Evolutionary conservation across 2,888 invertebrate species (phyloP).

Genomic region (Cephus spinipes): DNA sequence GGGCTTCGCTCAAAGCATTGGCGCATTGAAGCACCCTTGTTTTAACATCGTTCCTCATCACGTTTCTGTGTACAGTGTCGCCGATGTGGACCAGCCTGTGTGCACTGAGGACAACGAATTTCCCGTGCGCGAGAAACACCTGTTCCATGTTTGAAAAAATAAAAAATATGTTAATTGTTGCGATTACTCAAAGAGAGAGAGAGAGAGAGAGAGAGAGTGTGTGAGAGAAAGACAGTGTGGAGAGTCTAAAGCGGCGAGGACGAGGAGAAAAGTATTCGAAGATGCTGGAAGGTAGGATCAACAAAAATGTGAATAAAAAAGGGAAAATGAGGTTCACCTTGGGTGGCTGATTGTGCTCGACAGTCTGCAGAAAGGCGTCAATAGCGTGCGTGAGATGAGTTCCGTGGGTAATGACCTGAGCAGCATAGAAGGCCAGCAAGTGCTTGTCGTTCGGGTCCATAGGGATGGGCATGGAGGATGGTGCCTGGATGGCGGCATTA

Average conservation of each 20-base stretch:
- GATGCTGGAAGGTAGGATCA: not conserved
- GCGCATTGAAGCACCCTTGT: slow-evolving; percentile 80
- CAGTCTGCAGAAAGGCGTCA: slow-evolving; percentile 90
- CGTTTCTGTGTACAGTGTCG: slow-evolving; percentile 91
- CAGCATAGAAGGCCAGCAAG: slow-evolving; percentile 87
- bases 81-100: slow-evolving; percentile 95
- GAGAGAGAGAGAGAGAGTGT: not conserved
- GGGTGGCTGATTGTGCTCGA: slow-evolving; percentile 94
- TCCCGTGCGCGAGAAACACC: slow-evolving; percentile 90
- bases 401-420: slow-evolving; percentile 87
- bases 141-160: slow-evolving; percentile 22
- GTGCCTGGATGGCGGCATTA: slow-evolving; percentile 68
- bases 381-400: slow-evolving; percentile 88
- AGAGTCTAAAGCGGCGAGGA: not conserved
- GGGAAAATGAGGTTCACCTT: slow-evolving; percentile 68
- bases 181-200: not conserved
- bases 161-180: not conserved
- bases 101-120: slow-evolving; percentile 93
- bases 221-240: not conserved
- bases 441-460: slow-evolving; percentile 85
- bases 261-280: not conserved
- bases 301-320: slow-evolving; percentile 30
- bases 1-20: slow-evolving; percentile 83
- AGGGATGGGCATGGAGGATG: slow-evolving; percentile 63
- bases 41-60: slow-evolving; percentile 79